Percentiles rank a stretch among this genome's conserved stretches.
phyloP scores from a whole-genome alignment of 2,797 vertebrate species.

The Tauraco hartlaubi region DNA sequence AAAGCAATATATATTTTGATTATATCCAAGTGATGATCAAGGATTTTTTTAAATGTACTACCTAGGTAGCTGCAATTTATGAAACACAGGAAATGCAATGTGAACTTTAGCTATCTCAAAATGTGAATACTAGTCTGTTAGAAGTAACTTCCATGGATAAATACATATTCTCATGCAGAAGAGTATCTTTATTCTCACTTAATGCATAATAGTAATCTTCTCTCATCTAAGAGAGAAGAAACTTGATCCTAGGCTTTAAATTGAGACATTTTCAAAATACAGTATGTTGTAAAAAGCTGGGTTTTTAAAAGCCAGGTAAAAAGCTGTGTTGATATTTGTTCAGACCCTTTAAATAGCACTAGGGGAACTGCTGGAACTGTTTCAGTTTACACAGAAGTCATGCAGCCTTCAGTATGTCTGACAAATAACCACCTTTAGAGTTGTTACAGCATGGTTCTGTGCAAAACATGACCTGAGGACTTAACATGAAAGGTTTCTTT shows the following conservation, averaged over 20 bases:
- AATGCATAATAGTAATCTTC: not conserved
- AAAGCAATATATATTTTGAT: not conserved
- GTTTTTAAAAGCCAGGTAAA: not conserved
- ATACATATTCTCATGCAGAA: not conserved
- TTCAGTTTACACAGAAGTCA: slow-evolving; percentile 35
- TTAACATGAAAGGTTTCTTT: slow-evolving; percentile 70
- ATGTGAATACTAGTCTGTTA: not conserved
- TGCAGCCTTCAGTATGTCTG: not conserved
- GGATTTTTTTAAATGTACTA: not conserved
- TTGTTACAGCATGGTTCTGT: slow-evolving; percentile 3
- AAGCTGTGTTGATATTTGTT: slow-evolving; percentile 3
- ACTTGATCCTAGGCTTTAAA: not conserved
- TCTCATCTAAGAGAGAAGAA: not conserved
- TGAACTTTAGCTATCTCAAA: not conserved
- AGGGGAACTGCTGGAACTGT: slow-evolving; percentile 18
- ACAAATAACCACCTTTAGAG: slow-evolving; percentile 23
- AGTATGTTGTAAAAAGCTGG: not conserved
- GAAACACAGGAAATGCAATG: not conserved
- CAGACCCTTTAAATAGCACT: slow-evolving; percentile 6
- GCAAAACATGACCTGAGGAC: slow-evolving; percentile 24
- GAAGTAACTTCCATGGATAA: not conserved
- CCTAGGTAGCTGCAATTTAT: not conserved
- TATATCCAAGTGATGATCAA: not conserved
- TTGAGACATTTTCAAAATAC: not conserved
- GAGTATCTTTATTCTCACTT: not conserved